These are phyloP conservation scores for Cyclina sinensis DNA, from an alignment of 1,140 invertebrate species.

Conservation along the genomic window DNA sequence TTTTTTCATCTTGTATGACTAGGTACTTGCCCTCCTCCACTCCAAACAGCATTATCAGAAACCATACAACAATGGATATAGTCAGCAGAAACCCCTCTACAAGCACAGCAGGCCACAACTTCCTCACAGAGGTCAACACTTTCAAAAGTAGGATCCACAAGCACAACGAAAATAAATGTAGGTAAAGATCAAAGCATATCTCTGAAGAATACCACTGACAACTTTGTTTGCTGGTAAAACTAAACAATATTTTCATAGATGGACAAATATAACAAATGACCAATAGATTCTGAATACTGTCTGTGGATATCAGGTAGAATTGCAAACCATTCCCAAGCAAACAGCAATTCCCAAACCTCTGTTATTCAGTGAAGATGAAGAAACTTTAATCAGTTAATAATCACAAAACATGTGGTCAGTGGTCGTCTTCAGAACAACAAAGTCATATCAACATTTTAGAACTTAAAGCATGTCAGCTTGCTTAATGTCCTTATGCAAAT, in stretches of 20 bases:
- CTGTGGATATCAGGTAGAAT: conserved; percentile 47
- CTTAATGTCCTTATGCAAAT: no score
- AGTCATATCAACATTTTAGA: no score
- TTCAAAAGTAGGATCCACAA: neutral
- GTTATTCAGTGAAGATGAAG: conserved; percentile 1
- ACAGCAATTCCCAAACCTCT: neutral
- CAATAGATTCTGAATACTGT: conserved; percentile 50
- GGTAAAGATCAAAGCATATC: neutral
- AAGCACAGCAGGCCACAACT: conserved; percentile 4
- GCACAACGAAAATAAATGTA: neutral
- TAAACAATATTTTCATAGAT: neutral
- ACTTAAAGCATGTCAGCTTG: no score
- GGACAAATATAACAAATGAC: conserved; percentile 53
- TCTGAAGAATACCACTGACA: conserved; percentile 8
- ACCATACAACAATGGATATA: conserved; percentile 1
- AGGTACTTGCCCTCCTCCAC: neutral
- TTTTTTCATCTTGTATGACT: no score
- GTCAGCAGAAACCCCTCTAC: conserved; percentile 9
- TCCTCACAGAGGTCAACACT: neutral
- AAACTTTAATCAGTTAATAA: neutral
- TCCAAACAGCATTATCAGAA: neutral
- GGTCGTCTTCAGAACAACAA: no score
- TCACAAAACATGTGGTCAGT: no score
- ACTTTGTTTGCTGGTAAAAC: conserved; percentile 45
- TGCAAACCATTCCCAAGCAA: conserved; percentile 5